These are phyloP conservation scores for Tipula unca DNA, from an alignment of 2,888 invertebrate species.

Conservation along the genomic window DNA sequence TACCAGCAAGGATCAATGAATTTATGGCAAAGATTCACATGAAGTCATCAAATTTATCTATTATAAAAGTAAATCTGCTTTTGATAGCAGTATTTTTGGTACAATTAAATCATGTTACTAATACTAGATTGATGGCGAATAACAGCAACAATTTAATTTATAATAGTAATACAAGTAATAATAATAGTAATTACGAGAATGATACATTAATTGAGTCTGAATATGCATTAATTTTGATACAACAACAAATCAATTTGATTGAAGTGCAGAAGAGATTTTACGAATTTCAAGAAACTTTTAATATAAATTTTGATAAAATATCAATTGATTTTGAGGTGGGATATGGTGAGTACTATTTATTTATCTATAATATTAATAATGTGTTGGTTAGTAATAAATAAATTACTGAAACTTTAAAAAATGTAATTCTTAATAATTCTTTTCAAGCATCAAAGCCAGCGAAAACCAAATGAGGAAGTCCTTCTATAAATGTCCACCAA, in stretches of 20 bases:
- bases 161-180: background rate
- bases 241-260: constrained; percentile 27
- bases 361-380: too few relatives aligned
- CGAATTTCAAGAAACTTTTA: constrained; percentile 38
- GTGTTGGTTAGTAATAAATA: too few relatives aligned
- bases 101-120: background rate
- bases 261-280: constrained; percentile 38
- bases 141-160: background rate
- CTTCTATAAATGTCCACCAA: too few relatives aligned
- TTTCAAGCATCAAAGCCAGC: too few relatives aligned
- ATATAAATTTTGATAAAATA: constrained; percentile 34
- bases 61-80: constrained; percentile 17
- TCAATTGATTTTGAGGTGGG: constrained; percentile 37
- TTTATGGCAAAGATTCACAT: constrained; percentile 14
- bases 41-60: constrained; percentile 16
- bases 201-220: background rate
- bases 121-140: background rate
- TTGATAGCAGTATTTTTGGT: constrained; percentile 19
- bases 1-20: constrained; percentile 15
- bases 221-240: constrained; percentile 16
- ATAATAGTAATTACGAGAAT: background rate
- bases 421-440: too few relatives aligned
- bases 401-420: too few relatives aligned
- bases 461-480: too few relatives aligned
- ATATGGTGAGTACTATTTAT: constrained; percentile 34